Base-by-base conservation (phyloP, 1,140 invertebrate species). In the Heterodera carotae region DNA sequence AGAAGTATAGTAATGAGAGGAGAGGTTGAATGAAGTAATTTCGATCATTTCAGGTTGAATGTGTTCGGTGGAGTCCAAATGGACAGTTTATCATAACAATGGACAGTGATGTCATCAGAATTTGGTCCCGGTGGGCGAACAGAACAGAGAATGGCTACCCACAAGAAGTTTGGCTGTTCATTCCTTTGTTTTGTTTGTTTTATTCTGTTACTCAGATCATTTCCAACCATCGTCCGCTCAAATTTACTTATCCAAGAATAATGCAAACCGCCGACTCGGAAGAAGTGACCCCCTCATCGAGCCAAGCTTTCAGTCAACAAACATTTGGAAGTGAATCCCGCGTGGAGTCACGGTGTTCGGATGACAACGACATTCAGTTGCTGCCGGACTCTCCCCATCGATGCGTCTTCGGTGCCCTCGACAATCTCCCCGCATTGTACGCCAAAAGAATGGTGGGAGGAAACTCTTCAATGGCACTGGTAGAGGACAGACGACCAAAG, bases 1-100 rank as follows among this genome's bases (percentile, higher is more conserved):
- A 48, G 78, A 79, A 48, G 78, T 79, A n/a, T n/a, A n/a, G 39
- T 25, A 27, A 5, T 69, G 34, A 31, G 59, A 22, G 31, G 6
- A 27, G 4, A 76, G 22, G 29, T 22, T 8, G 27, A 31, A 36
- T 56, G 29, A 18, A 27, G 27, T 5, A 15, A 15, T 66, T 60
- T 18, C 29, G n/a, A 29, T 59, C 3, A 56, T 59, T 12, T 33
- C n/a, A 75, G 75, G 53, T 76, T 36, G 75, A 68, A 48, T 48
- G 22, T 43, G 31, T 76, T 53, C 70, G 56, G 10, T 76, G 39
- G 66, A 76, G 75, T 39, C 22, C 53, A 76, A 22, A n/a, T 1
- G 75, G 75, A 6, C n/a, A 56, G 8, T 76, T 34, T 27, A 34
- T 76, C 5, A 59, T 76, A 29, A 70, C 75, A 18, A 34, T 76